phyloP scores from a whole-genome alignment of 2,797 vertebrate genomes.

The Mormyrops attenuatus region DNA sequence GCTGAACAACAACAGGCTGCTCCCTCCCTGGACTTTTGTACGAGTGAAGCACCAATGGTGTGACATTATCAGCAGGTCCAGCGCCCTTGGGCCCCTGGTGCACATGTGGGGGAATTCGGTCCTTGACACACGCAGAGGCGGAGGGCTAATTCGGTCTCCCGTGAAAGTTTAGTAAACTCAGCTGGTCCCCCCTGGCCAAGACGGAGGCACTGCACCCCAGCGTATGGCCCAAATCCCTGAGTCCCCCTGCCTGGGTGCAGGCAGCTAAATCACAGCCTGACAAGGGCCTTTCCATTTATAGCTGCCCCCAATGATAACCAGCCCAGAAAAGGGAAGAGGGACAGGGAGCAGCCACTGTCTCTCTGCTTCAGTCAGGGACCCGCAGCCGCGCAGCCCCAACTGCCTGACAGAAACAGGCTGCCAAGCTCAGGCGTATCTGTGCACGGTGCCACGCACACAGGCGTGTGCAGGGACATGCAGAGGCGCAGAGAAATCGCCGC shows the following conservation, averaged over 20 bases:
- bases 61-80: not conserved
- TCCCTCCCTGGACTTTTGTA: constrained; percentile 15
- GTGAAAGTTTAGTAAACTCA: constrained; percentile 65
- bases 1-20: not conserved
- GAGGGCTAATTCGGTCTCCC: constrained; percentile 54
- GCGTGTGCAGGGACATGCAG: not conserved
- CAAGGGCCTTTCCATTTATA: constrained; percentile 67
- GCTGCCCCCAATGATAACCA: constrained; percentile 58
- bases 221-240: constrained; percentile 49
- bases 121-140: not conserved
- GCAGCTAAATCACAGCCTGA: constrained; percentile 60
- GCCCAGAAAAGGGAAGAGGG: constrained; percentile 66
- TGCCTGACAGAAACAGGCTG: not conserved
- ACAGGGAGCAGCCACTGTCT: constrained; percentile 31
- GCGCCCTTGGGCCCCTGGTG: not conserved
- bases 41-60: not conserved
- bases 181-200: constrained; percentile 42
- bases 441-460: not conserved
- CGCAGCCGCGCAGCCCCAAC: not conserved
- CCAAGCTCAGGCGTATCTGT: constrained; percentile 17
- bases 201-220: constrained; percentile 12
- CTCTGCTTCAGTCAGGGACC: constrained; percentile 42
- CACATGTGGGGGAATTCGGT: not conserved
- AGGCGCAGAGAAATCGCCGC: not conserved
- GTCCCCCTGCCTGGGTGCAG: constrained; percentile 40